phyloP scores from a whole-genome alignment of 1,140 invertebrate genomes.

The Leucophenga varia region DNA sequence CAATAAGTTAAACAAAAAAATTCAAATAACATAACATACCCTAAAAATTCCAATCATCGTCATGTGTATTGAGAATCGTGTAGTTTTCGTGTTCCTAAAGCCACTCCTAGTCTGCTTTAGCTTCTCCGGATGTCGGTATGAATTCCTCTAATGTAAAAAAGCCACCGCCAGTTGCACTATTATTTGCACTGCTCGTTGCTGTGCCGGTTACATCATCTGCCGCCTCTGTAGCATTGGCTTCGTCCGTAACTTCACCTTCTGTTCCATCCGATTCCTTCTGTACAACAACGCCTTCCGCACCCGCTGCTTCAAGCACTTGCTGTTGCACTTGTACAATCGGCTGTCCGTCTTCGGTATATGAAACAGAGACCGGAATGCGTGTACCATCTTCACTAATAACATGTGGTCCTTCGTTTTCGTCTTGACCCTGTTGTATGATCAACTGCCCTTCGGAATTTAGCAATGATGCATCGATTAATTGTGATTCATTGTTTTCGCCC shows the following conservation, averaged over 20 bases:
- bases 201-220: conserved; percentile 9
- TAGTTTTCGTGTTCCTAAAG: conserved; percentile 33
- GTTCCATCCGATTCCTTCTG: conserved; percentile 26
- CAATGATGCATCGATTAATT: conserved; percentile 53
- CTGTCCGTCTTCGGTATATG: conserved; percentile 50
- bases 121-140: conserved; percentile 26
- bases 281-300: conserved; percentile 18
- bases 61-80: conserved; percentile 38
- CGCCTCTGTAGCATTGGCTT: conserved; percentile 31
- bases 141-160: conserved; percentile 51
- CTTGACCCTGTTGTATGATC: conserved; percentile 52
- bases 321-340: conserved; percentile 51
- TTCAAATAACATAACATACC: neutral
- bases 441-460: conserved; percentile 51
- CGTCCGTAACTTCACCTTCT: conserved; percentile 26
- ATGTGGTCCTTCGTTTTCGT: conserved; percentile 50
- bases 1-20: too few species aligned
- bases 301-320: conserved; percentile 36
- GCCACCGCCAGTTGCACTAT: conserved; percentile 31
- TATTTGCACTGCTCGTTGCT: conserved; percentile 36
- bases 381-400: conserved; percentile 55
- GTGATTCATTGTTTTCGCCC: conserved; percentile 52
- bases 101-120: conserved; percentile 49
- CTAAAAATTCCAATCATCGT: conserved; percentile 34
- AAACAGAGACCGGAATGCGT: conserved; percentile 52